These are phyloP conservation scores for Pipistrellus nathusii DNA, from an alignment of 2,797 vertebrate genomes.

Conservation along the genomic window DNA sequence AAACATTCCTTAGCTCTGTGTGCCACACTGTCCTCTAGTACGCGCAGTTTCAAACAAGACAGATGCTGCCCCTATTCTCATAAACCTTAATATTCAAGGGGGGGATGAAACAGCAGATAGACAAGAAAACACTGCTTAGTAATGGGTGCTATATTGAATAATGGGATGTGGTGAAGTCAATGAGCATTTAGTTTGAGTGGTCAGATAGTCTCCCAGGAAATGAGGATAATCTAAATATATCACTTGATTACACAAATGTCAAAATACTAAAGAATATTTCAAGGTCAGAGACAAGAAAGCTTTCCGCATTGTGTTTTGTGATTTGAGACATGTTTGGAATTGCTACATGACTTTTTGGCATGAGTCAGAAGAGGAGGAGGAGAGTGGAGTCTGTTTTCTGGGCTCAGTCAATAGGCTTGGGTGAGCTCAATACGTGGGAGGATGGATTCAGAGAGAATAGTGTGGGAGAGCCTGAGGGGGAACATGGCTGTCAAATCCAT, in stretches of 20 bases:
- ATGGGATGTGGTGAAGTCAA: neutral
- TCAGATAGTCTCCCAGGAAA: constrained; percentile 20
- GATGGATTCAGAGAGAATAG: constrained; percentile 55
- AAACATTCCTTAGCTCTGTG: neutral
- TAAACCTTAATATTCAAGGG: neutral
- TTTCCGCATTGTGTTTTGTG: constrained; percentile 59
- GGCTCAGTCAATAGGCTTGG: constrained; percentile 71
- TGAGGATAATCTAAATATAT: neutral
- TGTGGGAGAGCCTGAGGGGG: neutral
- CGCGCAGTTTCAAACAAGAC: neutral
- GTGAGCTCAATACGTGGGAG: constrained; percentile 54
- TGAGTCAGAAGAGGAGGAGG: constrained; percentile 71
- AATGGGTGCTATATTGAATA: neutral
- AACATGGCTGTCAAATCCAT: constrained; percentile 60
- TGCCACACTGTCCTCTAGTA: neutral
- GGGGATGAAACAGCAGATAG: neutral
- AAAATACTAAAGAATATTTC: constrained; percentile 55
- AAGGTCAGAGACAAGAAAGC: constrained; percentile 58
- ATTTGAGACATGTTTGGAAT: constrained; percentile 69
- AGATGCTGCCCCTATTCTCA: neutral
- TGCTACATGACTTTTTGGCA: constrained; percentile 60
- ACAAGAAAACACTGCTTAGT: neutral
- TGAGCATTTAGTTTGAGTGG: neutral
- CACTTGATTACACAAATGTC: neutral
- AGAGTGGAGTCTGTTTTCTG: constrained; percentile 62